phyloP scores from a whole-genome alignment of 2,113 vertebrate species.

The Sinocyclocheilus maitianheensis region DNA sequence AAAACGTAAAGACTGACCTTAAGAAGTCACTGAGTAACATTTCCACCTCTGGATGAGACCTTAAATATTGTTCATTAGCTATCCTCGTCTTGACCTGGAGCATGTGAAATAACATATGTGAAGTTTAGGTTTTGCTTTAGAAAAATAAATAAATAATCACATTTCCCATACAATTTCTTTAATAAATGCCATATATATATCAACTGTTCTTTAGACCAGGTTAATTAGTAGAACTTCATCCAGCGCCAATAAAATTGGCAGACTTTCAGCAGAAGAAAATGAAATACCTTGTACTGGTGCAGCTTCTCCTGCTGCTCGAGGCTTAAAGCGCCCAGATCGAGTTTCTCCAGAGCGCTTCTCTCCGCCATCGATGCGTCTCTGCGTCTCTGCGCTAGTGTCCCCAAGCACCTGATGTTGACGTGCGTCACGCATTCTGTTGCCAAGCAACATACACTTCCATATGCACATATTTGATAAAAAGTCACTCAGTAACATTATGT shows the following conservation, averaged over 20 bases:
- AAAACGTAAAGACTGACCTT: slow-evolving; percentile 67
- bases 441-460: background rate
- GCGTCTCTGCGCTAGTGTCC: background rate
- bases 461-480: background rate
- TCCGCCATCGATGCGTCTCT: slow-evolving; percentile 49
- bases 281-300: slow-evolving; percentile 55
- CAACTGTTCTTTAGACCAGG: background rate
- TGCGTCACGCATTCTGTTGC: background rate
- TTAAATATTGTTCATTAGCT: slow-evolving; percentile 81
- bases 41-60: slow-evolving; percentile 79
- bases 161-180: background rate
- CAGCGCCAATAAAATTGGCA: background rate
- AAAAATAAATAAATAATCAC: background rate
- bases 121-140: background rate
- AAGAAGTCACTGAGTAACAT: slow-evolving; percentile 79
- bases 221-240: background rate
- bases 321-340: slow-evolving; percentile 54
- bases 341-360: slow-evolving; percentile 40
- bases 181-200: background rate
- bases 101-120: background rate
- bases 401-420: slow-evolving; percentile 6
- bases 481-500: too few relatives aligned
- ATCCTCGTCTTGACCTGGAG: slow-evolving; percentile 80
- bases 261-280: background rate
- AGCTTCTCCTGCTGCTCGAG: slow-evolving; percentile 58